A percentile compares a stretch with the other conserved stretches of the same genome.
Evolutionary conservation across 2,797 vertebrate genomes (phyloP).

Genomic region (Tragopan temminckii): DNA sequence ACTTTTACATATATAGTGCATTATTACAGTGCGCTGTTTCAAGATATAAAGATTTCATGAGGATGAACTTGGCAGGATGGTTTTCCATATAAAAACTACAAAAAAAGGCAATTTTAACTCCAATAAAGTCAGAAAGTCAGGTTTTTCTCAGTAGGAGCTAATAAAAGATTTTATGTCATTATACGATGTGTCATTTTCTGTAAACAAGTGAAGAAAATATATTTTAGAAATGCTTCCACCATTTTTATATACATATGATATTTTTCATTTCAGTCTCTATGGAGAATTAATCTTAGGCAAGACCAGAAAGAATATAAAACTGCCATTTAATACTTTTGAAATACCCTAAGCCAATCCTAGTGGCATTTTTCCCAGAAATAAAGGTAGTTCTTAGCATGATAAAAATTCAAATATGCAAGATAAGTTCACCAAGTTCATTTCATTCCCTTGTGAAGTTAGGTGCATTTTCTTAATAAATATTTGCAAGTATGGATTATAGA

Average conservation of each 20-base stretch:
- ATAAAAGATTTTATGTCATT: background rate
- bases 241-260: background rate
- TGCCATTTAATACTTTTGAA: background rate
- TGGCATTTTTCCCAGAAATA: background rate
- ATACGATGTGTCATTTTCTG: background rate
- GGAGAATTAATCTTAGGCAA: background rate
- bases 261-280: background rate
- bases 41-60: background rate
- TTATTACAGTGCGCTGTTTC: background rate
- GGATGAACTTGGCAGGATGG: background rate
- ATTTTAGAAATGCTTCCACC: background rate
- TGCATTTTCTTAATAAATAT: fast-evolving
- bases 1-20: background rate
- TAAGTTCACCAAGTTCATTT: background rate
- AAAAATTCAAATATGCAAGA: background rate
- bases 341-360: background rate
- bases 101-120: background rate
- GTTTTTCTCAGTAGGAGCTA: background rate
- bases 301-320: background rate
- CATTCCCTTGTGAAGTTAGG: background rate
- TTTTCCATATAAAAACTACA: background rate
- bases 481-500: background rate
- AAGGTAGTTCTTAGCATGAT: background rate
- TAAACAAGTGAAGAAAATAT: background rate
- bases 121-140: background rate